Conservation (phyloP, 2,888 invertebrate species). For the Drosophila rellima region DNA sequence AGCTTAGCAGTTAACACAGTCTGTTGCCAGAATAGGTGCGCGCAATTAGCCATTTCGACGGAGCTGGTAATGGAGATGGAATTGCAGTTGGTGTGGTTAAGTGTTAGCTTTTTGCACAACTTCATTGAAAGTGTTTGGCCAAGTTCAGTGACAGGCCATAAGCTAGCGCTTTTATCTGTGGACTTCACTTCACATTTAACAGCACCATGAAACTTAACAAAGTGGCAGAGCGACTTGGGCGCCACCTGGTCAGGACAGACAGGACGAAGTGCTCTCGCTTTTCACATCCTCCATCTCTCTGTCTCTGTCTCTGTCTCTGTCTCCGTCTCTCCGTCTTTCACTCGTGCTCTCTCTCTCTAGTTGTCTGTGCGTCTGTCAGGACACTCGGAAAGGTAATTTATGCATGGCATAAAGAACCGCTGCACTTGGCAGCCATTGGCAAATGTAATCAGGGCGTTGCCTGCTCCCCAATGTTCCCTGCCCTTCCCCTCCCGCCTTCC, state of each 20-base stretch:
- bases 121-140: slow-evolving; percentile 21
- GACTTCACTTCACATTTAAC: slow-evolving; percentile 32
- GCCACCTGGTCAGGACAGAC: slow-evolving; percentile 16
- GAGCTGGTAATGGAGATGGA: neutral
- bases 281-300: neutral
- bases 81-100: too few relatives aligned
- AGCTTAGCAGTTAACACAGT: neutral
- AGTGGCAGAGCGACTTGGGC: slow-evolving; percentile 23
- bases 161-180: slow-evolving; percentile 30
- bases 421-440: slow-evolving; percentile 56
- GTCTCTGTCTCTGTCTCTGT: slow-evolving; percentile 1
- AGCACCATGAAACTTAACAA: slow-evolving; percentile 47
- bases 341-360: too few relatives aligned
- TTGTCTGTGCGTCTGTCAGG: slow-evolving; percentile 14
- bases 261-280: neutral
- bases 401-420: slow-evolving; percentile 55
- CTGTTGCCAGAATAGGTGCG: neutral
- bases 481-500: neutral
- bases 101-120: slow-evolving; percentile 3
- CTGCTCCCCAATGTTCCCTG: neutral
- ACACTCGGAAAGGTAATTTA: slow-evolving; percentile 59
- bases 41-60: slow-evolving; percentile 9
- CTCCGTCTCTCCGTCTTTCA: neutral
- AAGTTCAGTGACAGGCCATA: slow-evolving; percentile 30
- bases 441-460: slow-evolving; percentile 49